phyloP scores from a whole-genome alignment of 1,140 invertebrate species.

The Cherax destructor region DNA sequence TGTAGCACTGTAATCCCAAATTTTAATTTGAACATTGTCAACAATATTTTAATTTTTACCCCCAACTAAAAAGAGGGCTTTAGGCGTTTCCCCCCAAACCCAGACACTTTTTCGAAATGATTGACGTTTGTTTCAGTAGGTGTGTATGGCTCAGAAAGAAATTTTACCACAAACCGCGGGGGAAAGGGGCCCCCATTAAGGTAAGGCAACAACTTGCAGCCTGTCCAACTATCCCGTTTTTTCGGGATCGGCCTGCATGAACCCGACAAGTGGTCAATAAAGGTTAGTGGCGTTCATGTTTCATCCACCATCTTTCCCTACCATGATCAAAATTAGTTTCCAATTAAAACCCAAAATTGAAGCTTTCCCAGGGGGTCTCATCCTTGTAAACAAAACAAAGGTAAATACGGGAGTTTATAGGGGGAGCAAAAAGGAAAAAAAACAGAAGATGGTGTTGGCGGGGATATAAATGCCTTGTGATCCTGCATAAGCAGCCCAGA shows the following conservation, averaged over 20 bases:
- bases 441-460: conserved; percentile 24
- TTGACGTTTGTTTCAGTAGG: conserved; percentile 87
- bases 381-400: conserved; percentile 70
- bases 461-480: neutral
- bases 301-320: conserved; percentile 50
- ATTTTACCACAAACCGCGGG: conserved; percentile 91
- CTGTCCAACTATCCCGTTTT: conserved; percentile 85
- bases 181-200: conserved; percentile 89
- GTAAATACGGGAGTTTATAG: conserved; percentile 33
- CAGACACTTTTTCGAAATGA: conserved; percentile 87
- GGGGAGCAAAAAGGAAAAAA: conserved; percentile 16
- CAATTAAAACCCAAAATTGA: conserved; percentile 47
- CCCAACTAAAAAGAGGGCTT: conserved; percentile 89
- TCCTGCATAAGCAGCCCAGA: neutral
- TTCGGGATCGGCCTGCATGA: conserved; percentile 83
- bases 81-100: conserved; percentile 88
- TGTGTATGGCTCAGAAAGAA: conserved; percentile 87
- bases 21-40: conserved; percentile 87
- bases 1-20: conserved; percentile 91
- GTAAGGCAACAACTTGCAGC: conserved; percentile 86
- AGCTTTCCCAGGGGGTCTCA: conserved; percentile 52
- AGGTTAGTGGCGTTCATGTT: conserved; percentile 89
- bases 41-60: conserved; percentile 87
- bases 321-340: conserved; percentile 47
- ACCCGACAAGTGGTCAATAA: conserved; percentile 88